phyloP scores from a whole-genome alignment of 2,888 invertebrate genomes.

The Cephus nigrinus region DNA sequence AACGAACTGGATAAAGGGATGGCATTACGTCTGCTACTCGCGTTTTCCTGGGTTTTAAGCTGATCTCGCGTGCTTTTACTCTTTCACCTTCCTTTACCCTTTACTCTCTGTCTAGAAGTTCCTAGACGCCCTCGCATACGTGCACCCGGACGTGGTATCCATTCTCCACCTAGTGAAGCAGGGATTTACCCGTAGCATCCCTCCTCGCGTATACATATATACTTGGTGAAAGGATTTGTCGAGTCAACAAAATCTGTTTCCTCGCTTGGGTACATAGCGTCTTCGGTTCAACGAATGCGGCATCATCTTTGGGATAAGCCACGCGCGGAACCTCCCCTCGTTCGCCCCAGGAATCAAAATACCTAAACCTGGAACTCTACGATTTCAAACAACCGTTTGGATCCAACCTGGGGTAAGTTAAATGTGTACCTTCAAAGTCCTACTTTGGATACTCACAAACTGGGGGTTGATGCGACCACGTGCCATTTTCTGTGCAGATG shows the following conservation, averaged over 20 bases:
- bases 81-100: not conserved
- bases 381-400: not conserved
- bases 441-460: conserved; percentile 72
- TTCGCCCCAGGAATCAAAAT: not conserved
- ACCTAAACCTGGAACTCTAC: not conserved
- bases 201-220: not conserved
- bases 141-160: not conserved
- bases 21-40: not conserved
- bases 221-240: not conserved
- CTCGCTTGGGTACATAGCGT: not conserved
- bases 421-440: not conserved
- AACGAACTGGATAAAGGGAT: not conserved
- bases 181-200: not conserved
- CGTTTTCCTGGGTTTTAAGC: not conserved
- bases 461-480: conserved; percentile 89
- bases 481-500: conserved; percentile 88
- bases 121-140: not conserved
- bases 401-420: not conserved
- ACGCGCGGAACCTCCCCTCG: not conserved
- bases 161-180: not conserved
- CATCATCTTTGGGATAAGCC: not conserved
- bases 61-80: not conserved
- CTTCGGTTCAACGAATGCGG: not conserved
- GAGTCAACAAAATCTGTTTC: not conserved
- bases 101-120: not conserved